Evolutionary conservation across 2,113 vertebrate species (phyloP), one percentile per base, ranked within the genome.

Genomic region (Nothocercus julius): DNA sequence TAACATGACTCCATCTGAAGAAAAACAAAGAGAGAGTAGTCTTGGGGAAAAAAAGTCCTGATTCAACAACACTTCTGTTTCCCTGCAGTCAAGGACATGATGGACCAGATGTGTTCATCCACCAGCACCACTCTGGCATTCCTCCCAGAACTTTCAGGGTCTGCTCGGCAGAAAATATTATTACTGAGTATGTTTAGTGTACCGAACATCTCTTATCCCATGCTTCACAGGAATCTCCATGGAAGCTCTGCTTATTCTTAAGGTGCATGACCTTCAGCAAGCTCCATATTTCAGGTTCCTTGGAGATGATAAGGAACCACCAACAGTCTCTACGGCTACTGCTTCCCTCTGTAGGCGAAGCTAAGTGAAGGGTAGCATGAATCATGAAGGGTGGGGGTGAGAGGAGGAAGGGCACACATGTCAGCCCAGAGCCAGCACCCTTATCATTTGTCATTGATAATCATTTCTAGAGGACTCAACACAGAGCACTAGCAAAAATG

Each of bases 71-170:
- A 73, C 7, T 82, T 84, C 61, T 91, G 16, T 82, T 85, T 95
- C 76, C n/a, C 70, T 92, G 49, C 82, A 93, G 62, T 85, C 78
- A 87, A 87, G 84, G 91, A 89, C 87, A 91, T 45, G 67, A 74
- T 54, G 54, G 91, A 84, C 92, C 63, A 87, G 78, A 91, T 89
- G 42, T 15, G 81, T 90, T 83, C 13, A 91, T 82, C 91, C 80
- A 85, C 38, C 67, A 82, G 70, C 84, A 80, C 58, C 14, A 9
- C 10, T 62, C 47, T 95, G 96, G 96, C 94, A 92, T 77, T 89
- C 67, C 81, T 97, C 94, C 96, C 96, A 96, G 96, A 95, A 85
- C 54, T 80, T 90, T 58, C 79, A 90, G 79, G 85, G 75, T 92
- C 75, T 4, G 11, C 75, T 92, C 89, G 78, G 67, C 91, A 95